Percentiles rank a stretch among this genome's conserved stretches.
phyloP scores from a whole-genome alignment of 2,888 invertebrate species.

The Alloplasta piceator region DNA sequence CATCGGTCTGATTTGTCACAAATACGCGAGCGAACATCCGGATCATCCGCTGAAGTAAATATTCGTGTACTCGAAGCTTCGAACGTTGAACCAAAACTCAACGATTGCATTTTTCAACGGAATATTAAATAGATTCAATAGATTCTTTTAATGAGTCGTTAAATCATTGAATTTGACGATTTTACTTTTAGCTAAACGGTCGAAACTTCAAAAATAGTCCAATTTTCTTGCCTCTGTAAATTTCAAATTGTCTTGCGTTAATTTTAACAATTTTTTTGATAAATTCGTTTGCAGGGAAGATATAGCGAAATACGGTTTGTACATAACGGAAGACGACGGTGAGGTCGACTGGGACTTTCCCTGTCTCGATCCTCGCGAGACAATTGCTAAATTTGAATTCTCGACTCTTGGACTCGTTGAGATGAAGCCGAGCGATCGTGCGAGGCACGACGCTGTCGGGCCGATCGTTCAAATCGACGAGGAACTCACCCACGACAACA shows the following conservation, averaged over 20 bases:
- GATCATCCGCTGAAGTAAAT: constrained; percentile 82
- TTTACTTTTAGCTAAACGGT: not conserved
- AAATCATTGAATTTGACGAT: too few species aligned
- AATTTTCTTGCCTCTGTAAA: too few species aligned
- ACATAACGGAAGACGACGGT: constrained; percentile 98
- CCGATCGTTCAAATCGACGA: constrained; percentile 80
- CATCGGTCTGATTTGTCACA: constrained; percentile 96
- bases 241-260: not conserved
- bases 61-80: not conserved
- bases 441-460: constrained; percentile 76
- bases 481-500: constrained; percentile 75
- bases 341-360: constrained; percentile 98
- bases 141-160: too few species aligned
- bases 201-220: not conserved
- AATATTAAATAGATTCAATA: too few species aligned
- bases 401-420: constrained; percentile 94
- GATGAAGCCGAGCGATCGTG: constrained; percentile 84
- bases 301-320: constrained; percentile 91
- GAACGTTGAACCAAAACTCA: too few species aligned
- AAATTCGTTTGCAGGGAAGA: constrained; percentile 81
- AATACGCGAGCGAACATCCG: constrained; percentile 85
- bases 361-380: constrained; percentile 93
- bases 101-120: too few species aligned
- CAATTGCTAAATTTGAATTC: constrained; percentile 97
- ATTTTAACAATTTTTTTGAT: constrained; percentile 6